Percentiles rank a stretch among this genome's conserved stretches.
These are phyloP conservation scores for Trichonephila inaurata DNA, from an alignment of 1,140 invertebrate species.

Conservation along the genomic window DNA sequence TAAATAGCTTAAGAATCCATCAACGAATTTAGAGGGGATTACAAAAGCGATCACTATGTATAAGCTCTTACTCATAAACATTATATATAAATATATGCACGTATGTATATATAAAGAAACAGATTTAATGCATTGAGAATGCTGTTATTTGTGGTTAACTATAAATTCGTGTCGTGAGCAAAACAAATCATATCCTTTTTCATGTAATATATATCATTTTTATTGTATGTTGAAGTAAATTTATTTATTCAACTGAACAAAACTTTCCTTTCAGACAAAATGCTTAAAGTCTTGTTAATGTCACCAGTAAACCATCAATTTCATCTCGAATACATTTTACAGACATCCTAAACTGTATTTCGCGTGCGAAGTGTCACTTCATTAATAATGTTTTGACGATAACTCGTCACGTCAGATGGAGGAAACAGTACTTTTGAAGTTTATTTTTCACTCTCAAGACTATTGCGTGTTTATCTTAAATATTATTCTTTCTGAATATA, in stretches of 20 bases:
- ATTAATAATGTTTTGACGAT: constrained; percentile 68
- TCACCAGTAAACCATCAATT: neutral
- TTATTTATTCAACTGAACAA: neutral
- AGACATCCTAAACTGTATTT: constrained; percentile 41
- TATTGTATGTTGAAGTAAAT: too few relatives aligned
- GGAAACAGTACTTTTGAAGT: neutral
- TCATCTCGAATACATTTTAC: constrained; percentile 26
- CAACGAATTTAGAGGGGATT: too few relatives aligned
- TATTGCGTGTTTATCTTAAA: neutral
- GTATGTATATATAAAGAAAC: neutral
- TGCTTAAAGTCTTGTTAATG: neutral
- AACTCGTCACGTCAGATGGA: constrained; percentile 23
- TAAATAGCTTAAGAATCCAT: too few relatives aligned
- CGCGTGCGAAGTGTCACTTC: constrained; percentile 57
- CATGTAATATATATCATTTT: too few relatives aligned
- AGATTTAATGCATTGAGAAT: neutral
- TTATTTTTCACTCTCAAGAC: neutral
- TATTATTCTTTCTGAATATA: too few relatives aligned
- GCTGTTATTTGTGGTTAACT: neutral
- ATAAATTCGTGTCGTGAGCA: neutral
- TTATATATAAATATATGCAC: too few relatives aligned
- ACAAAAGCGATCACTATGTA: too few relatives aligned
- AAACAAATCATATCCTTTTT: neutral
- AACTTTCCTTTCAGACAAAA: neutral
- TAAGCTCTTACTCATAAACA: too few relatives aligned